Percentiles rank a stretch among this genome's conserved stretches.
Conservation (phyloP, 92 coral and sea anemone species). For the Isaurus tuberculatus region DNA sequence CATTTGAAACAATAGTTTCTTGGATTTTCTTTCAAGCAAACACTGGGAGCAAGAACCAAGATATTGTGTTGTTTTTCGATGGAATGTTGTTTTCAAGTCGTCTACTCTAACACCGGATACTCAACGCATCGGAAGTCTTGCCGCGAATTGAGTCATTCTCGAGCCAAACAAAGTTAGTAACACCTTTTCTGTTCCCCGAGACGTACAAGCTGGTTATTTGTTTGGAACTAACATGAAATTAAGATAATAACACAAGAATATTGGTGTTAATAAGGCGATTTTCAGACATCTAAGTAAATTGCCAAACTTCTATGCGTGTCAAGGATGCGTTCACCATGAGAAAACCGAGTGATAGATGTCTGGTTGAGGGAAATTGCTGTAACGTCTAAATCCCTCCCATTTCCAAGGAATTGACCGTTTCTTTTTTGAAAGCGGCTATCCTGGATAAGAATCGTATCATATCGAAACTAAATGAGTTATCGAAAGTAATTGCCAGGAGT, state of each 20-base stretch:
- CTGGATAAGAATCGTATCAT: background rate
- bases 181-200: conserved; percentile 38
- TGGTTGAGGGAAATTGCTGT: conserved; percentile 40
- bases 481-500: conserved; percentile 19
- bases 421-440: conserved; percentile 25
- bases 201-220: conserved; percentile 15
- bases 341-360: conserved; percentile 7
- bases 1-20: background rate
- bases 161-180: conserved; percentile 37
- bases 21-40: conserved; percentile 19
- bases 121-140: conserved; percentile 46
- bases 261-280: conserved; percentile 39
- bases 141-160: conserved; percentile 30
- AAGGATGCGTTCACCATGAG: conserved; percentile 21
- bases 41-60: conserved; percentile 30
- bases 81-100: conserved; percentile 43
- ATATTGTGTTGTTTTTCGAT: conserved; percentile 12
- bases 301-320: background rate
- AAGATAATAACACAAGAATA: background rate
- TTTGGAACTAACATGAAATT: conserved; percentile 28
- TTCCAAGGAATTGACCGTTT: conserved; percentile 21
- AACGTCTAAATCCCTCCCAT: conserved; percentile 41
- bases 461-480: conserved; percentile 24
- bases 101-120: conserved; percentile 50
- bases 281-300: conserved; percentile 12